A percentile compares a stretch with the other conserved stretches of the same genome.
phyloP scores from a whole-genome alignment of 2,797 vertebrate genomes.

The Salmo trutta region DNA sequence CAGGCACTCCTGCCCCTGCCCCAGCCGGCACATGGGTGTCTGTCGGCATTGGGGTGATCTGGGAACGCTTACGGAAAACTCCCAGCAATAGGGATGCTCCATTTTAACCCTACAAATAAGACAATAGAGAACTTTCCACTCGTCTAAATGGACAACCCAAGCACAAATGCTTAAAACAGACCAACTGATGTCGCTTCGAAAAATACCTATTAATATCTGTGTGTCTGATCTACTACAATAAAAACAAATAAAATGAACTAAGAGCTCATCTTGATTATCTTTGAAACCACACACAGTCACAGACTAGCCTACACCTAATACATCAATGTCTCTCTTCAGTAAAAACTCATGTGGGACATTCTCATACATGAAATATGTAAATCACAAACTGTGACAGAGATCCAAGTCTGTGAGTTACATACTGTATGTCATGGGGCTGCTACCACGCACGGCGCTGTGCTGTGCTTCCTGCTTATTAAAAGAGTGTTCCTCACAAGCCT shows the following conservation, averaged over 20 bases:
- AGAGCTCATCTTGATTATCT: background rate
- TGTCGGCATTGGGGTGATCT: background rate
- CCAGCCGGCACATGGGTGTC: conserved; percentile 5
- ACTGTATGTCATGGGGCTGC: background rate
- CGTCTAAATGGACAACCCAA: background rate
- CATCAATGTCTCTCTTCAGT: too few relatives aligned
- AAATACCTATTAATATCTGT: too few relatives aligned
- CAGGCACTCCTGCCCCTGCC: conserved; percentile 53
- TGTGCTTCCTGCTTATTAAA: background rate
- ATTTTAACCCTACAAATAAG: background rate
- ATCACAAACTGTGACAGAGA: too few relatives aligned
- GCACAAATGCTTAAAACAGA: background rate
- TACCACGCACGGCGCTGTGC: background rate
- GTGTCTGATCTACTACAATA: too few relatives aligned
- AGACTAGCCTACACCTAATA: too few relatives aligned
- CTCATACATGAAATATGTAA: too few relatives aligned
- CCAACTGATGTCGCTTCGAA: too few relatives aligned
- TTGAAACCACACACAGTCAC: background rate
- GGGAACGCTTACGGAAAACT: background rate
- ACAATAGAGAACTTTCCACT: background rate
- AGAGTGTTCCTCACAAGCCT: background rate
- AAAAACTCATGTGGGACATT: too few relatives aligned
- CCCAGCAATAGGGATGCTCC: conserved; percentile 1
- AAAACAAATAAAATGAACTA: background rate
- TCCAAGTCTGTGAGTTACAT: background rate